phyloP scores from a whole-genome alignment of 30 jellyfish, hydroid and myxozoan species.

The Mastigias papua region DNA sequence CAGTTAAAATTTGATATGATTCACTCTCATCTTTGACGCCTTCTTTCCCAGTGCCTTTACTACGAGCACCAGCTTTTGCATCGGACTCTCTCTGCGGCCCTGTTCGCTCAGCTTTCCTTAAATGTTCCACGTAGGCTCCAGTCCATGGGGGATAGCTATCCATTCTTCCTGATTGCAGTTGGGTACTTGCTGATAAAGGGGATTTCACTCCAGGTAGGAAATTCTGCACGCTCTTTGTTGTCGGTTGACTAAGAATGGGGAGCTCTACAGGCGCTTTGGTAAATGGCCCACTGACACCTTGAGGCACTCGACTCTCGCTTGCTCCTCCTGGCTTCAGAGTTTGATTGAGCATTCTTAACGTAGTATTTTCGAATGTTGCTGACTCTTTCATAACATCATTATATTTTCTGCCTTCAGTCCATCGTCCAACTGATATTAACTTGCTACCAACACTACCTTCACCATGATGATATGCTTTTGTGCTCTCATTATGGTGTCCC shows the following conservation, averaged over 20 bases:
- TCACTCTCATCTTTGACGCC: neutral
- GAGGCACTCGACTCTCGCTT: neutral
- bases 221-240: conserved; percentile 69
- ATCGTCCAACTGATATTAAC: neutral
- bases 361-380: conserved; percentile 28
- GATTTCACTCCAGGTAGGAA: conserved; percentile 54
- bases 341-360: neutral
- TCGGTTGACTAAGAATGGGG: conserved; percentile 50
- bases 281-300: neutral
- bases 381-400: conserved; percentile 40
- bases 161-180: neutral
- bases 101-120: conserved; percentile 1
- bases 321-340: neutral
- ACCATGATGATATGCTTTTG: neutral
- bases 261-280: conserved; percentile 51
- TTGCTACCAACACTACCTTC: neutral
- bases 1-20: conserved; percentile 11
- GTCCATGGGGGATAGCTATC: conserved; percentile 33
- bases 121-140: conserved; percentile 19
- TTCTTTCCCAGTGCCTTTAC: neutral
- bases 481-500: neutral
- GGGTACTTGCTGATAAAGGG: conserved; percentile 11
- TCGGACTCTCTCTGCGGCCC: neutral
- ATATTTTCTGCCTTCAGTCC: conserved; percentile 7
- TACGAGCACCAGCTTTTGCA: conserved; percentile 1